Conservation (phyloP, 1,140 invertebrate genomes). For the Andrena cerasifolii region DNA sequence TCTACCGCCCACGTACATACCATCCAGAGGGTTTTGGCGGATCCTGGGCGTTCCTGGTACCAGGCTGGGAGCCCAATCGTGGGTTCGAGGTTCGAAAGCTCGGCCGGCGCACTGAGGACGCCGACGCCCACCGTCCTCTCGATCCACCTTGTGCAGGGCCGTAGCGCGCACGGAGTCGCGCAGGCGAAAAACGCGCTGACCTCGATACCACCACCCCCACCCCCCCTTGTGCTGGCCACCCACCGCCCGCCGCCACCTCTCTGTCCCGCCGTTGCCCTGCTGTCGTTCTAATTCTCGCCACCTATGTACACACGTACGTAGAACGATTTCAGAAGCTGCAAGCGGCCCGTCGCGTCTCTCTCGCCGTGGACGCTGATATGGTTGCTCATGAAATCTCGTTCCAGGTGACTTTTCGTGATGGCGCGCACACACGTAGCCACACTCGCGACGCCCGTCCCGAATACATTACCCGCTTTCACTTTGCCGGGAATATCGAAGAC, state of each 20-base stretch:
- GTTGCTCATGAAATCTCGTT: constrained; percentile 50
- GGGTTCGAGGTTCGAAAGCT: constrained; percentile 77
- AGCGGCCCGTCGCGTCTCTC: constrained; percentile 30
- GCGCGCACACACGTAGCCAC: neutral
- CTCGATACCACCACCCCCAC: constrained; percentile 74
- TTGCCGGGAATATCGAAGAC: constrained; percentile 53
- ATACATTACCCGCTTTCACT: constrained; percentile 51
- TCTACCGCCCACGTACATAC: constrained; percentile 76
- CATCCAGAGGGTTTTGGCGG: constrained; percentile 77
- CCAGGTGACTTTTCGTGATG: constrained; percentile 52
- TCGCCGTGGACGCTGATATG: constrained; percentile 23
- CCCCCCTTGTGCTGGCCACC: constrained; percentile 2
- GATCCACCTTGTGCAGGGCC: constrained; percentile 70
- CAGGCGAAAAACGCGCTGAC: constrained; percentile 82
- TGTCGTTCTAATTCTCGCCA: constrained; percentile 67
- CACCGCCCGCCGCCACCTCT: constrained; percentile 28
- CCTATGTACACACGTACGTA: constrained; percentile 57
- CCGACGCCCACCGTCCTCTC: constrained; percentile 77
- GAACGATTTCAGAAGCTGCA: constrained; percentile 51
- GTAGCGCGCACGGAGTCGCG: constrained; percentile 77
- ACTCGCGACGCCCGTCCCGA: constrained; percentile 29
- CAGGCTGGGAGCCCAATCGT: constrained; percentile 78
- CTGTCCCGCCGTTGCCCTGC: constrained; percentile 39
- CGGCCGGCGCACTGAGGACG: constrained; percentile 79
- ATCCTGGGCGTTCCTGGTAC: constrained; percentile 79